A percentile compares a stretch with the other conserved stretches of the same genome.
Evolutionary conservation across 2,113 vertebrate species (phyloP).

Genomic region (Apistogramma diplotaenia): DNA sequence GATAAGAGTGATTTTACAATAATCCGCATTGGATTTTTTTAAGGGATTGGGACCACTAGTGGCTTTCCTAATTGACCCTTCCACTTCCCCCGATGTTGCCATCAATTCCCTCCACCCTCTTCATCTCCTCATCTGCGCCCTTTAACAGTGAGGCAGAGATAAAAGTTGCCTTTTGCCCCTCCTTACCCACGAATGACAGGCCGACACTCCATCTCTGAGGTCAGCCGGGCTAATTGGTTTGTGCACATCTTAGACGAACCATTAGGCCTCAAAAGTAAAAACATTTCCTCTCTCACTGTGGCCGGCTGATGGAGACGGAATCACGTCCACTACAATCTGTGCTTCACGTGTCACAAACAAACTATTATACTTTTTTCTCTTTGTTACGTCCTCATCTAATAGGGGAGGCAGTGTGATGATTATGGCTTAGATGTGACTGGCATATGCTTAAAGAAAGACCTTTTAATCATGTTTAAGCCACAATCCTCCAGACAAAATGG

Average conservation of each 20-base stretch:
- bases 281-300: conserved; percentile 2
- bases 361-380: conserved; percentile 5
- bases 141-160: conserved; percentile 47
- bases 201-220: conserved; percentile 52
- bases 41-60: not conserved
- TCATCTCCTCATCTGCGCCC: conserved; percentile 37
- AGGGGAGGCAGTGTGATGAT: not conserved
- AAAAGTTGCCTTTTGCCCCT: conserved; percentile 31
- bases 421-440: not conserved
- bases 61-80: conserved; percentile 55
- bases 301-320: conserved; percentile 15
- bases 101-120: conserved; percentile 37
- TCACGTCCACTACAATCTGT: conserved; percentile 26
- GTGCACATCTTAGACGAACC: conserved; percentile 61
- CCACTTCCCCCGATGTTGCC: conserved; percentile 18
- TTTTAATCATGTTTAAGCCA: not conserved
- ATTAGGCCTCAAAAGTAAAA: conserved; percentile 53
- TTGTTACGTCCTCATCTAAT: not conserved
- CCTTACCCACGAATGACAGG: conserved; percentile 40
- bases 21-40: conserved; percentile 11
- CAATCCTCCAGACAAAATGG: too few relatives aligned
- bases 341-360: conserved; percentile 17
- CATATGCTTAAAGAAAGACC: not conserved
- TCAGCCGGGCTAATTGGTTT: conserved; percentile 73
- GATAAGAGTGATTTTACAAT: conserved; percentile 32